Percentiles rank a stretch among this genome's conserved stretches.
Evolutionary conservation across 2,797 vertebrate species (phyloP).

Genomic region (Synanceia verrucosa): DNA sequence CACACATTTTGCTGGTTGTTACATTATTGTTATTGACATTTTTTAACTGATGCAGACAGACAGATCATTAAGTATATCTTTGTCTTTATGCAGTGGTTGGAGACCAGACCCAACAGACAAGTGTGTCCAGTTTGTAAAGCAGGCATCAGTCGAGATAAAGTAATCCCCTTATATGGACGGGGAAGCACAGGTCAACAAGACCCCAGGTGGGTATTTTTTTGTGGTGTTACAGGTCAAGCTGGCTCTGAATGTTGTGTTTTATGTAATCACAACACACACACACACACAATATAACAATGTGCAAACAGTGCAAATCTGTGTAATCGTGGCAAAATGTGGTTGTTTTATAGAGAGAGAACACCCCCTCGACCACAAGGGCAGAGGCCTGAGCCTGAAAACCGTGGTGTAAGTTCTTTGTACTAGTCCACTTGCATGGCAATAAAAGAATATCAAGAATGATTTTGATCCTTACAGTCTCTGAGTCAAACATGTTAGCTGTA

Average conservation of each 20-base stretch:
- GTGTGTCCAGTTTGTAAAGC: slow-evolving; percentile 99
- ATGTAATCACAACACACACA: neutral
- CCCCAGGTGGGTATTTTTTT: slow-evolving; percentile 85
- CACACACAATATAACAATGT: neutral
- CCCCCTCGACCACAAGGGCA: slow-evolving; percentile 98
- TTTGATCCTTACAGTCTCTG: neutral
- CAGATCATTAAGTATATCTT: neutral
- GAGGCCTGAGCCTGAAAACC: slow-evolving; percentile 97
- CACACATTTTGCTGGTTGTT: too few relatives aligned
- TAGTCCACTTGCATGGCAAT: neutral
- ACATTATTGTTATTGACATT: neutral
- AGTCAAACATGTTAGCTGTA: neutral
- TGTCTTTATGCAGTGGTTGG: slow-evolving; percentile 88
- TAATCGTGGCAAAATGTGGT: neutral
- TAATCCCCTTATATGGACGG: slow-evolving; percentile 96
- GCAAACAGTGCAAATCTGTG: neutral
- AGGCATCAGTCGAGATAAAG: slow-evolving; percentile 97
- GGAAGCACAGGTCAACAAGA: slow-evolving; percentile 97
- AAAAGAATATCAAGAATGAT: neutral
- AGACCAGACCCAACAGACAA: slow-evolving; percentile 96
- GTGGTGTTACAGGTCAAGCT: neutral
- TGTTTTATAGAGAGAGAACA: slow-evolving; percentile 90
- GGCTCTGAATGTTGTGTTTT: neutral
- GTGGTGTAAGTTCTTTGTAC: slow-evolving; percentile 87
- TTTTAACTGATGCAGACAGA: neutral